A percentile compares a stretch with the other conserved stretches of the same genome.
These are phyloP conservation scores for Sebastes vulpes DNA, from an alignment of 2,797 vertebrate genomes.

Conservation along the genomic window DNA sequence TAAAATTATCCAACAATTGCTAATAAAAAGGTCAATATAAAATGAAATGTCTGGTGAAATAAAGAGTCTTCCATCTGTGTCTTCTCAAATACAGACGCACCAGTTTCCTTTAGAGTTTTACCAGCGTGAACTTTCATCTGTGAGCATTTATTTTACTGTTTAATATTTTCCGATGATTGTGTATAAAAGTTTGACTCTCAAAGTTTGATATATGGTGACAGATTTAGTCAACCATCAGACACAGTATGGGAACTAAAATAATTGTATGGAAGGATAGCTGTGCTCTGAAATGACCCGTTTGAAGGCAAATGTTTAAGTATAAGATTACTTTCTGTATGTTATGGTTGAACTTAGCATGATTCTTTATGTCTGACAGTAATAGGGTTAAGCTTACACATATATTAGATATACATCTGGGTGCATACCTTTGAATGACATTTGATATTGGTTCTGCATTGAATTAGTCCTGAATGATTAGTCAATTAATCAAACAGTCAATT, in stretches of 20 bases:
- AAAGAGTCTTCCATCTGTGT: background rate
- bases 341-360: conserved; percentile 11
- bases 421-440: background rate
- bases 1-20: background rate
- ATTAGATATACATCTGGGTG: background rate
- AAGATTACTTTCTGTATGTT: conserved; percentile 32
- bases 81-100: background rate
- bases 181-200: conserved; percentile 16
- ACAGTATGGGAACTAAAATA: conserved; percentile 24
- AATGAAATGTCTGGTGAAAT: background rate
- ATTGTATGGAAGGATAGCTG: conserved; percentile 10
- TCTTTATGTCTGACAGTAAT: conserved; percentile 16
- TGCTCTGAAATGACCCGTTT: conserved; percentile 47
- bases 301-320: conserved; percentile 34
- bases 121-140: conserved; percentile 3
- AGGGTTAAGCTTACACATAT: background rate
- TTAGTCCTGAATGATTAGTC: conserved; percentile 3
- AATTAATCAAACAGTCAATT: background rate
- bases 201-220: conserved; percentile 56
- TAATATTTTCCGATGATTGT: conserved; percentile 38
- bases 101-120: conserved; percentile 5
- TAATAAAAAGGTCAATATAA: background rate
- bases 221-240: conserved; percentile 66
- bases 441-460: background rate
- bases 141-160: conserved; percentile 23